Conservation (phyloP, 2,113 vertebrate species). For the Rutilus rutilus region DNA sequence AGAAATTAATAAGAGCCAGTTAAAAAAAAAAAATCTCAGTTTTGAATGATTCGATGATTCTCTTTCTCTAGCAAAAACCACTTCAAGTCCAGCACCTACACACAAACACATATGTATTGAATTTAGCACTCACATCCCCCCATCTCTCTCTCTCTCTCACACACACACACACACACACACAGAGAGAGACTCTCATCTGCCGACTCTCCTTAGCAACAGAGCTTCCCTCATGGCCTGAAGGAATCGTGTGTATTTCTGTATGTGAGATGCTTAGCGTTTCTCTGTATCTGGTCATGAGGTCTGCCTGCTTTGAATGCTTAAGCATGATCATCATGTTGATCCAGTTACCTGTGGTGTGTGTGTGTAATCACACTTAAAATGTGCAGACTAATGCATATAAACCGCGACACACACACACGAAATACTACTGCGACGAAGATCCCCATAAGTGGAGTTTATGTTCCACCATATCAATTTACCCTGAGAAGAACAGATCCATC, state of each 20-base stretch:
- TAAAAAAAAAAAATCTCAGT: too few species aligned
- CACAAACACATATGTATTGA: constrained; percentile 18
- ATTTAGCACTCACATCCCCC: constrained; percentile 4
- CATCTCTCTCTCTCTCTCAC: neutral
- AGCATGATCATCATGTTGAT: constrained; percentile 33
- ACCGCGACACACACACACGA: constrained; percentile 7
- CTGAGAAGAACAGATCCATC: constrained; percentile 11
- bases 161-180: neutral
- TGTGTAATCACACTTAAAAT: neutral
- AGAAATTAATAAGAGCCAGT: neutral
- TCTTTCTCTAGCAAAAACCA: neutral
- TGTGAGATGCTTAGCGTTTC: neutral
- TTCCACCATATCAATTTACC: neutral
- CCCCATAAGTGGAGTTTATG: neutral
- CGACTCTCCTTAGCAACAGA: constrained; percentile 28
- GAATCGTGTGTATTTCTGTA: neutral
- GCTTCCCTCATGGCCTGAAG: neutral
- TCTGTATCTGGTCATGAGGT: constrained; percentile 22
- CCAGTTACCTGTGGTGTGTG: constrained; percentile 30
- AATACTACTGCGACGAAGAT: neutral
- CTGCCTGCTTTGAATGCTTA: constrained; percentile 25
- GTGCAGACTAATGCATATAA: constrained; percentile 28
- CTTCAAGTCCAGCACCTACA: neutral
- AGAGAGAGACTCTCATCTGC: neutral
- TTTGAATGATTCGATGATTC: neutral